Conservation (phyloP, 2,888 invertebrate species). For the Argyresthia goedartella region DNA sequence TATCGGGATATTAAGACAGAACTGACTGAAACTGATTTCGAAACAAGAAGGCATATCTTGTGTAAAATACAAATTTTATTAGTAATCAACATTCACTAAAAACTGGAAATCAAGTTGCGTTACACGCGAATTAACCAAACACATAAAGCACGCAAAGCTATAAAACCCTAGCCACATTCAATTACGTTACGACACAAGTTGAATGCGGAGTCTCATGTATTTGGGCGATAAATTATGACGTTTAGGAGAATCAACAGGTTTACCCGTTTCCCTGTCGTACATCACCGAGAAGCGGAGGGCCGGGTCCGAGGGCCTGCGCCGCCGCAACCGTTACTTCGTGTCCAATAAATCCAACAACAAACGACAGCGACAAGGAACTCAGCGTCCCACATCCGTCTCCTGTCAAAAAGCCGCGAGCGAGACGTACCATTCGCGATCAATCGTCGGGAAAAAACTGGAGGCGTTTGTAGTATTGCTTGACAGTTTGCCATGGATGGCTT, state of each 20-base stretch:
- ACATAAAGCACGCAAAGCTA: background rate
- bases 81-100: too few relatives aligned
- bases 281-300: slow-evolving; percentile 29
- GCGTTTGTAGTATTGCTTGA: background rate
- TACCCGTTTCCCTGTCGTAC: slow-evolving; percentile 31
- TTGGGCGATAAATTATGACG: slow-evolving; percentile 13
- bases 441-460: background rate
- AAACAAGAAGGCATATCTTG: too few relatives aligned
- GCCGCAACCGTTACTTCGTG: slow-evolving; percentile 57
- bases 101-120: background rate
- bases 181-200: slow-evolving; percentile 17
- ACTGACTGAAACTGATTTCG: too few relatives aligned
- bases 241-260: slow-evolving; percentile 32
- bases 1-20: too few relatives aligned
- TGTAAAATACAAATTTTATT: too few relatives aligned
- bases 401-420: slow-evolving; percentile 22
- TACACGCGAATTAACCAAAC: background rate
- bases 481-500: too few relatives aligned
- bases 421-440: background rate
- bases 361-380: slow-evolving; percentile 57
- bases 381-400: slow-evolving; percentile 50
- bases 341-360: slow-evolving; percentile 61
- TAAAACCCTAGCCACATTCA: slow-evolving; percentile 4
- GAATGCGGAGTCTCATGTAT: slow-evolving; percentile 22
- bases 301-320: slow-evolving; percentile 24